Evolutionary conservation across 2,797 vertebrate species (phyloP).

Genomic region (Chelidonichthys spinosus): DNA sequence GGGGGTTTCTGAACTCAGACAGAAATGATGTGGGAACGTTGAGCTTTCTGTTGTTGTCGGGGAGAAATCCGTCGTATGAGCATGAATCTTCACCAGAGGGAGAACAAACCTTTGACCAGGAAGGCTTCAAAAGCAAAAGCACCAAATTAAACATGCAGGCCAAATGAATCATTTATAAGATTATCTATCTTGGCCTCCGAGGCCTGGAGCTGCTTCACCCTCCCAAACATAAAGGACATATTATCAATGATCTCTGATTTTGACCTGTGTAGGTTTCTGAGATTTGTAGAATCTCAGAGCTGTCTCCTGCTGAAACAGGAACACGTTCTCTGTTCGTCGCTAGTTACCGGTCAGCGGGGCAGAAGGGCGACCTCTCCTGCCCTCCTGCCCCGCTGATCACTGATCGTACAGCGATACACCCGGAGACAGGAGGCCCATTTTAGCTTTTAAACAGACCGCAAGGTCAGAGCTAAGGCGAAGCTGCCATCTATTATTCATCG

Average conservation of each 20-base stretch:
- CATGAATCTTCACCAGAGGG: slow-evolving; percentile 3
- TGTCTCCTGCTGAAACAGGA: neutral
- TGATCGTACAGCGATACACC: slow-evolving; percentile 62
- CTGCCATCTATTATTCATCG: slow-evolving; percentile 81
- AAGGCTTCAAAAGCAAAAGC: slow-evolving; percentile 65
- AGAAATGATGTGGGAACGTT: slow-evolving; percentile 20
- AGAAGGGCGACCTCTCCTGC: neutral
- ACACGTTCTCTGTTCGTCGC: slow-evolving; percentile 4
- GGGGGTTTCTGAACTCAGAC: slow-evolving; percentile 4
- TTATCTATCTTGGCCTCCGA: slow-evolving; percentile 65
- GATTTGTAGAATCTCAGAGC: slow-evolving; percentile 3
- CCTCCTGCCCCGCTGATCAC: slow-evolving; percentile 61
- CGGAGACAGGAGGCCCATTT: slow-evolving; percentile 48
- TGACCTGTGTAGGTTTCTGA: neutral
- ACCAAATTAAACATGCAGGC: slow-evolving; percentile 75
- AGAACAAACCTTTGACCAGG: slow-evolving; percentile 48
- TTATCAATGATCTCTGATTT: neutral
- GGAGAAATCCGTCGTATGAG: neutral
- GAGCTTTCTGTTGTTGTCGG: neutral
- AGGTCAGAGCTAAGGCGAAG: slow-evolving; percentile 74
- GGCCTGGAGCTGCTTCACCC: slow-evolving; percentile 17
- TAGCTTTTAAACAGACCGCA: slow-evolving; percentile 67
- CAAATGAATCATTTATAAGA: slow-evolving; percentile 76
- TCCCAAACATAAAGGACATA: slow-evolving; percentile 10
- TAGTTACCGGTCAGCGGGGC: slow-evolving; percentile 42